phyloP scores from a whole-genome alignment of 2,113 vertebrate genomes.

The Centropus bengalensis region DNA sequence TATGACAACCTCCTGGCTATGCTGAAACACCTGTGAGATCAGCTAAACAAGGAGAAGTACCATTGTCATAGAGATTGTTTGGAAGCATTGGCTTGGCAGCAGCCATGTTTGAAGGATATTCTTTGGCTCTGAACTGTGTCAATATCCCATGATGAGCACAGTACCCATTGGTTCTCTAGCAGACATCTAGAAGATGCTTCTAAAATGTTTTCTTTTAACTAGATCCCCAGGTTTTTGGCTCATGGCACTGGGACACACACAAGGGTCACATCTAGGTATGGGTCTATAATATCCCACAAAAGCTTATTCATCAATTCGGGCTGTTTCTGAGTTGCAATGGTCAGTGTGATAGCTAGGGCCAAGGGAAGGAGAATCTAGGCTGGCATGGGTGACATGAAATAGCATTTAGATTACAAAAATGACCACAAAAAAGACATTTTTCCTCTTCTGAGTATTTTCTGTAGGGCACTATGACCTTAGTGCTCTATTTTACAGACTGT shows the following conservation, averaged over 20 bases:
- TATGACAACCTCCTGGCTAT: background rate
- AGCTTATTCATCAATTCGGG: background rate
- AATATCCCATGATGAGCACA: fast-evolving
- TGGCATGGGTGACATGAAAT: background rate
- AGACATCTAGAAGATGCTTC: background rate
- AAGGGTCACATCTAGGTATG: background rate
- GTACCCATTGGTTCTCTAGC: background rate
- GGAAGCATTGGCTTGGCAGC: background rate
- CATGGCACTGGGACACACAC: background rate
- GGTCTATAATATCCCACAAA: background rate
- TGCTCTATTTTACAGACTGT: slow-evolving; percentile 7
- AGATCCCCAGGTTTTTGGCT: background rate
- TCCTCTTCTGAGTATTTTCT: background rate
- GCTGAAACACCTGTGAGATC: background rate
- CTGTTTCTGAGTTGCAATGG: background rate
- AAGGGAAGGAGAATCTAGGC: background rate
- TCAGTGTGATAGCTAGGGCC: background rate
- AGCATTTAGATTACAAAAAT: background rate
- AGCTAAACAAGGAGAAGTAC: background rate
- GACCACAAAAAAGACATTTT: background rate
- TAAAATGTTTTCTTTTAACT: background rate
- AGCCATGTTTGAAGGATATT: background rate
- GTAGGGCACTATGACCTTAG: background rate
- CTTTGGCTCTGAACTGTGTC: fast-evolving
- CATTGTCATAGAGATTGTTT: background rate